phyloP scores from a whole-genome alignment of 1,140 invertebrate species.

The Mizuhopecten yessoensis region DNA sequence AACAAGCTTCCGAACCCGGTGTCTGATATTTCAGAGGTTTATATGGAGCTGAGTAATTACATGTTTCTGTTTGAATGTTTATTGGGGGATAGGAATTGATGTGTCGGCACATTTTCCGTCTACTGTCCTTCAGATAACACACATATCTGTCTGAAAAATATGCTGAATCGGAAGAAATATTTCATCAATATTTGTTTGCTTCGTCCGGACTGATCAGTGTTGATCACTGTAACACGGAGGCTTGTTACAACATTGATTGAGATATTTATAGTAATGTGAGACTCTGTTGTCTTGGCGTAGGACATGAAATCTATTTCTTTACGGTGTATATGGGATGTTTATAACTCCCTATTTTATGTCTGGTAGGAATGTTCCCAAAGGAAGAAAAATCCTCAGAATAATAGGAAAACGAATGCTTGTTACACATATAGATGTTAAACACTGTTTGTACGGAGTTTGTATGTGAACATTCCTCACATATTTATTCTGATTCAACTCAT shows the following conservation, averaged over 20 bases:
- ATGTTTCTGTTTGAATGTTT: not conserved
- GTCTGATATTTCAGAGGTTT: not conserved
- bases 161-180: conserved; percentile 19
- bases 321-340: not conserved
- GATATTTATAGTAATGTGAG: not conserved
- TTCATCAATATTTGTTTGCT: not conserved
- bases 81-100: not conserved
- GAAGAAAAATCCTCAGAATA: not conserved
- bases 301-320: not conserved
- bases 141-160: not conserved
- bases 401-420: too few relatives aligned
- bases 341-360: not conserved
- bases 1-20: not conserved
- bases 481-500: conserved; percentile 13
- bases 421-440: too few relatives aligned
- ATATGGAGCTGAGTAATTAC: not conserved
- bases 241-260: not conserved
- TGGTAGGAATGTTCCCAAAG: not conserved
- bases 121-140: not conserved
- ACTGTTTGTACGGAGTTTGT: too few relatives aligned
- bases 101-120: not conserved
- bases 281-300: not conserved
- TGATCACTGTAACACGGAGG: not conserved
- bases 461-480: not conserved
- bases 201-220: not conserved